phyloP scores from a whole-genome alignment of 2,113 vertebrate species.

The Centrocercus urophasianus region DNA sequence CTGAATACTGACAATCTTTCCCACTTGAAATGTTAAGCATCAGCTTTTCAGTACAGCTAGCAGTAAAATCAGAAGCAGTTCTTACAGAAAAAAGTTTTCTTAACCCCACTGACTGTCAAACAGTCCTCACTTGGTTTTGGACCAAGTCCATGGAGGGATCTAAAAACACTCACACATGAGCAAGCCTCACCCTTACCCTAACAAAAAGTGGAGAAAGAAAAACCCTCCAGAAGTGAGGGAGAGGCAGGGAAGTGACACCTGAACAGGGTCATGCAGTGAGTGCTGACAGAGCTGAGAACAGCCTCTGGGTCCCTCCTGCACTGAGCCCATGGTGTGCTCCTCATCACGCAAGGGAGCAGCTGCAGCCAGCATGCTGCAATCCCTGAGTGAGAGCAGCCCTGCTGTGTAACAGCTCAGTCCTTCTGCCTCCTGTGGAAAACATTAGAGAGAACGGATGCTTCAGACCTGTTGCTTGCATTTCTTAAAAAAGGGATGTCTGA shows the following conservation, averaged over 20 bases:
- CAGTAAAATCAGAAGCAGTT: neutral
- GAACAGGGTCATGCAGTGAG: neutral
- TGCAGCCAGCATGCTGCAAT: rapidly evolving
- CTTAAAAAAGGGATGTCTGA: neutral
- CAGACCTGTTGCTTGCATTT: neutral
- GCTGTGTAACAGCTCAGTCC: neutral
- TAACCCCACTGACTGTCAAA: neutral
- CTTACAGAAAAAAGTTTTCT: neutral
- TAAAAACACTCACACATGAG: neutral
- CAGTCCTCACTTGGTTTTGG: neutral
- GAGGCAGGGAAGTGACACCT: neutral
- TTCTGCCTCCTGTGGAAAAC: neutral
- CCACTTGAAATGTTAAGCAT: neutral
- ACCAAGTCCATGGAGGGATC: neutral
- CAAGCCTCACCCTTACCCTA: neutral
- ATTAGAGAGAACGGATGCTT: rapidly evolving
- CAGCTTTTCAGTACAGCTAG: neutral
- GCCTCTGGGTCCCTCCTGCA: neutral
- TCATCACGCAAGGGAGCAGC: too few relatives aligned
- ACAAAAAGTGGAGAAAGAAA: neutral
- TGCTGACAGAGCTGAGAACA: rapidly evolving
- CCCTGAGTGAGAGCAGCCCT: neutral
- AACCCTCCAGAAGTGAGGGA: neutral
- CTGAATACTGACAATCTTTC: neutral
- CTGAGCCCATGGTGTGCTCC: neutral